Conservation (phyloP, 2,888 invertebrate species). For the Endotricha flammealis region DNA sequence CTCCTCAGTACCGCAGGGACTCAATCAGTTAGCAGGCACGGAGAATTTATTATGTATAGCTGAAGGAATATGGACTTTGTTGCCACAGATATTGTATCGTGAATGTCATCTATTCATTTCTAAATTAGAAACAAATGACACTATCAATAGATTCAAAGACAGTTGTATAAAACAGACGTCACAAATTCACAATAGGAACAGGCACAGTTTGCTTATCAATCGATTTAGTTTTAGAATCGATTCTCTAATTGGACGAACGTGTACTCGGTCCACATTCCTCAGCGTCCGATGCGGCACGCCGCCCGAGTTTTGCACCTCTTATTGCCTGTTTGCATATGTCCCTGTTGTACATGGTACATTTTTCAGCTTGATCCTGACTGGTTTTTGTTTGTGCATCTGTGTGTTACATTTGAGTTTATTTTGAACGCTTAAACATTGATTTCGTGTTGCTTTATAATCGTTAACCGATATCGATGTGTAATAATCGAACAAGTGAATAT, state of each 20-base stretch:
- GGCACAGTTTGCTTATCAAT: constrained; percentile 7
- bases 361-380: constrained; percentile 52
- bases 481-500: constrained; percentile 16
- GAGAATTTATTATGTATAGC: constrained; percentile 38
- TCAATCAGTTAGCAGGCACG: constrained; percentile 88
- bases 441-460: constrained; percentile 6
- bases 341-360: constrained; percentile 38
- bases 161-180: background rate
- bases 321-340: constrained; percentile 58
- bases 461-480: constrained; percentile 20
- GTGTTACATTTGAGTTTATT: constrained; percentile 29
- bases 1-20: constrained; percentile 85
- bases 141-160: background rate
- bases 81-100: constrained; percentile 13
- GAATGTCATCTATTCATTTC: constrained; percentile 9
- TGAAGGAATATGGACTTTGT: constrained; percentile 48
- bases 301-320: constrained; percentile 64
- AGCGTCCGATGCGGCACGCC: constrained; percentile 45
- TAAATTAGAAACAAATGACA: constrained; percentile 1
- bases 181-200: background rate
- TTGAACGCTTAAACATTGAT: constrained; percentile 15
- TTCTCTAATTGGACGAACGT: constrained; percentile 36
- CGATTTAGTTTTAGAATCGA: constrained; percentile 23
- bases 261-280: constrained; percentile 63
- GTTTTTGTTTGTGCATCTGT: constrained; percentile 34